A percentile compares a stretch with the other conserved stretches of the same genome.
These are phyloP conservation scores for Cathartes aura DNA, from an alignment of 2,113 vertebrate species.

Conservation along the genomic window DNA sequence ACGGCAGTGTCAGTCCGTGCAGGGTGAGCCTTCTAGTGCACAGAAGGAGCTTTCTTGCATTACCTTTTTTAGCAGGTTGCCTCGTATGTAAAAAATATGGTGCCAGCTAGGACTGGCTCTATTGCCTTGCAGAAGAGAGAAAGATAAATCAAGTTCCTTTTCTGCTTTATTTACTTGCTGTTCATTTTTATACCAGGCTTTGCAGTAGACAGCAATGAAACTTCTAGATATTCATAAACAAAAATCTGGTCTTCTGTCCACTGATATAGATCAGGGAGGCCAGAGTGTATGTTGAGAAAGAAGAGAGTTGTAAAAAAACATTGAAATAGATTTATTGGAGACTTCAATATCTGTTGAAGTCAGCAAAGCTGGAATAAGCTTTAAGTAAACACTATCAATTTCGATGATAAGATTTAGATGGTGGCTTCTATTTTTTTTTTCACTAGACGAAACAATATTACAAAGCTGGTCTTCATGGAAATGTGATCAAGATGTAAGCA, in stretches of 20 bases:
- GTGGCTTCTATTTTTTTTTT: neutral
- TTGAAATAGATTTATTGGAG: slow-evolving; percentile 66
- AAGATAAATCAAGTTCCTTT: slow-evolving; percentile 47
- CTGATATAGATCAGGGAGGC: slow-evolving; percentile 50
- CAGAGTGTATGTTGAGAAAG: slow-evolving; percentile 8
- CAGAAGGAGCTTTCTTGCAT: neutral
- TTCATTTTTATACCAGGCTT: slow-evolving; percentile 31
- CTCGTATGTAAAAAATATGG: neutral
- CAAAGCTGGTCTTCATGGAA: slow-evolving; percentile 44
- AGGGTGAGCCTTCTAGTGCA: neutral
- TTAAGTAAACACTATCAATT: slow-evolving; percentile 71
- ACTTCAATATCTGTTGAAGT: slow-evolving; percentile 65
- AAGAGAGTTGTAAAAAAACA: slow-evolving; percentile 14
- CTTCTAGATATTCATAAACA: slow-evolving; percentile 60
- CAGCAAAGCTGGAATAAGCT: slow-evolving; percentile 59
- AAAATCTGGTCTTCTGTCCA: slow-evolving; percentile 30
- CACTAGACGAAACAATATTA: slow-evolving; percentile 25
- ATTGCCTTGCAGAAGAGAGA: neutral
- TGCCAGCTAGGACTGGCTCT: neutral
- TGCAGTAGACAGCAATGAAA: slow-evolving; percentile 36
- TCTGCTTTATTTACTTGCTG: slow-evolving; percentile 55
- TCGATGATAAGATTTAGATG: slow-evolving; percentile 65
- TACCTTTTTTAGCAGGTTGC: neutral
- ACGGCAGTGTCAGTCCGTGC: neutral
- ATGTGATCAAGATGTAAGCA: slow-evolving; percentile 37